Evolutionary conservation across 1,140 invertebrate species (phyloP).

Genomic region (Lanistes nyassanus): DNA sequence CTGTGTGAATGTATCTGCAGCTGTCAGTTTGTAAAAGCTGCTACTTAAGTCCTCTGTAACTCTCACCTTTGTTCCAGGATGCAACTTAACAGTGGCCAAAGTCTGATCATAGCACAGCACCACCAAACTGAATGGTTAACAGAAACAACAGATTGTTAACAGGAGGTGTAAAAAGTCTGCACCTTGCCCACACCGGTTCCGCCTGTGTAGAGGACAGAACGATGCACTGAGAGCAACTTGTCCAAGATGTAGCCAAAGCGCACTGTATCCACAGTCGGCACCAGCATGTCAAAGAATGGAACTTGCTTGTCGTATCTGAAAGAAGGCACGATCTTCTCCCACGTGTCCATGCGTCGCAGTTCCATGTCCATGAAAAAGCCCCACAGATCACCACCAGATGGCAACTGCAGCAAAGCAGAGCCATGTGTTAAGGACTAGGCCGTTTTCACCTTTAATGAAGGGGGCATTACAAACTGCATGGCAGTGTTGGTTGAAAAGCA

Average conservation of each 20-base stretch:
- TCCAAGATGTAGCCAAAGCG: slow-evolving; percentile 75
- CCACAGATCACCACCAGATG: slow-evolving; percentile 76
- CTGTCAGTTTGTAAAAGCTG: no score
- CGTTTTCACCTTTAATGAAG: no score
- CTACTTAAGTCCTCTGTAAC: no score
- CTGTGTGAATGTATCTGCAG: no score
- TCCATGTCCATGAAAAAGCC: slow-evolving; percentile 79
- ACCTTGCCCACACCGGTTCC: slow-evolving; percentile 77
- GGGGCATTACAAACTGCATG: background rate
- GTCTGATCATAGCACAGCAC: no score
- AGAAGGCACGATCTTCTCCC: slow-evolving; percentile 79
- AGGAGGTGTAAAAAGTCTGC: slow-evolving; percentile 9
- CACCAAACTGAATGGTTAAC: background rate
- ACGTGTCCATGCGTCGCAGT: slow-evolving; percentile 75
- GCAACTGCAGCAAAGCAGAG: slow-evolving; percentile 65
- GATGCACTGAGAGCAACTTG: slow-evolving; percentile 76
- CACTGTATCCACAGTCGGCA: slow-evolving; percentile 67
- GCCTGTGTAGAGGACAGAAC: slow-evolving; percentile 71
- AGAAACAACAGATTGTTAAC: background rate
- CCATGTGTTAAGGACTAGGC: background rate
- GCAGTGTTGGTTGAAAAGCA: background rate
- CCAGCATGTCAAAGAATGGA: slow-evolving; percentile 69
- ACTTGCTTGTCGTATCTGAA: slow-evolving; percentile 74
- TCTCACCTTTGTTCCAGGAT: no score
- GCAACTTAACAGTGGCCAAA: no score